These are phyloP conservation scores for Triplophysa rosa DNA, from an alignment of 2,113 vertebrate genomes.

Conservation along the genomic window DNA sequence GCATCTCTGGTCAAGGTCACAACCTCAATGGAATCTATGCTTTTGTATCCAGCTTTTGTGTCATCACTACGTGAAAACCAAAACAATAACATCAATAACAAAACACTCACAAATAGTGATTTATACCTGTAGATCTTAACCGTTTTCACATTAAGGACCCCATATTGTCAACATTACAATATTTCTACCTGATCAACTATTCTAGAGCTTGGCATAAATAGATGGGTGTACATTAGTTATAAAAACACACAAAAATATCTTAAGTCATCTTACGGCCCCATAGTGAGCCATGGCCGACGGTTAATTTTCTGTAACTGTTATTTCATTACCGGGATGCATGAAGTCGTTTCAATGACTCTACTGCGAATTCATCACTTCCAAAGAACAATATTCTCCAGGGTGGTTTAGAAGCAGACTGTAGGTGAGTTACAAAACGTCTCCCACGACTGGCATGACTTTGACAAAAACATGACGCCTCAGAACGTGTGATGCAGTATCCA, in stretches of 20 bases:
- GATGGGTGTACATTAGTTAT: too few relatives aligned
- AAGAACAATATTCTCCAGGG: slow-evolving; percentile 90
- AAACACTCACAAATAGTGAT: neutral
- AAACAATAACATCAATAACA: neutral
- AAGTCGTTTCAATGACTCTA: slow-evolving; percentile 78
- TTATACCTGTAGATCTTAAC: too few relatives aligned
- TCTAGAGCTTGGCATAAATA: too few relatives aligned
- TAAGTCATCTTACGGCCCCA: too few relatives aligned
- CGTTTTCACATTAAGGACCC: too few relatives aligned
- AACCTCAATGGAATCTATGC: slow-evolving; percentile 84
- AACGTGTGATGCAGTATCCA: neutral
- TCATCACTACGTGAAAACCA: slow-evolving; percentile 60
- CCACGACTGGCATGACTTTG: neutral
- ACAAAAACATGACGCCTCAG: neutral
- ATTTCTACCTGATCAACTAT: too few relatives aligned
- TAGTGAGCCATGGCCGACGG: too few relatives aligned
- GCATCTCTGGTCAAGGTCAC: slow-evolving; percentile 78
- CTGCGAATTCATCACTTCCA: slow-evolving; percentile 85
- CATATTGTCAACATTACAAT: too few relatives aligned
- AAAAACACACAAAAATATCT: too few relatives aligned
- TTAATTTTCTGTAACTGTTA: neutral
- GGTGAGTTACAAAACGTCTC: neutral
- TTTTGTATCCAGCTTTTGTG: slow-evolving; percentile 23
- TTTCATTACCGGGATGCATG: slow-evolving; percentile 74
- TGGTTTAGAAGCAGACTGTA: slow-evolving; percentile 59